phyloP scores from a whole-genome alignment of 2,113 vertebrate species.

The Lepisosteus oculatus region DNA sequence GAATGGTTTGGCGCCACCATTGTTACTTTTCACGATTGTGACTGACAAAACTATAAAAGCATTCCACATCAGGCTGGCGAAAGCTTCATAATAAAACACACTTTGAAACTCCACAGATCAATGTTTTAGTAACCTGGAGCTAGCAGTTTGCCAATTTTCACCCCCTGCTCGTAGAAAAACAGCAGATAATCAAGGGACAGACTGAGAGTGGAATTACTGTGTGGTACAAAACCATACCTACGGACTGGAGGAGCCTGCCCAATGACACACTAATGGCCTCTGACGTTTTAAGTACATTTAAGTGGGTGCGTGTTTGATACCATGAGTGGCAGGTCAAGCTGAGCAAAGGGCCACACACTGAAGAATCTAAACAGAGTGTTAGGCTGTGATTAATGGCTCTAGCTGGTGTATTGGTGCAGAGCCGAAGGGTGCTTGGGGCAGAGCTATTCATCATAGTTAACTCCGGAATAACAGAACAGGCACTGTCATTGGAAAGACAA shows the following conservation, averaged over 20 bases:
- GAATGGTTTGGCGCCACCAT: too few relatives aligned
- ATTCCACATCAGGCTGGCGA: background rate
- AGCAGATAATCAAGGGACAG: background rate
- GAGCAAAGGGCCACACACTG: conserved; percentile 8
- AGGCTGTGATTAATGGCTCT: conserved; percentile 1
- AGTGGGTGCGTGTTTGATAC: conserved; percentile 7
- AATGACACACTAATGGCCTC: background rate
- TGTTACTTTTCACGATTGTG: too few relatives aligned
- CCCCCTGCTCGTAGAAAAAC: background rate
- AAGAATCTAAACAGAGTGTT: conserved; percentile 10
- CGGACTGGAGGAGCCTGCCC: background rate
- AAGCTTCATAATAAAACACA: background rate
- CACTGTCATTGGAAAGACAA: conserved; percentile 3
- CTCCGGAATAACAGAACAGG: conserved; percentile 3
- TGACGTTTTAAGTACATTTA: conserved; percentile 12
- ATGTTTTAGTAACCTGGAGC: conserved; percentile 1
- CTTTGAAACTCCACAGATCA: background rate
- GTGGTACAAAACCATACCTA: background rate
- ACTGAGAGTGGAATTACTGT: background rate
- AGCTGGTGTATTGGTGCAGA: background rate
- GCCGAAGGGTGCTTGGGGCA: background rate
- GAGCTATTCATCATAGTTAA: background rate
- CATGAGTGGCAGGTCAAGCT: conserved; percentile 10
- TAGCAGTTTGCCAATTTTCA: background rate
- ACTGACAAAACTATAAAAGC: background rate